phyloP scores from a whole-genome alignment of 2,888 invertebrate genomes.

The Folsomia candida region DNA sequence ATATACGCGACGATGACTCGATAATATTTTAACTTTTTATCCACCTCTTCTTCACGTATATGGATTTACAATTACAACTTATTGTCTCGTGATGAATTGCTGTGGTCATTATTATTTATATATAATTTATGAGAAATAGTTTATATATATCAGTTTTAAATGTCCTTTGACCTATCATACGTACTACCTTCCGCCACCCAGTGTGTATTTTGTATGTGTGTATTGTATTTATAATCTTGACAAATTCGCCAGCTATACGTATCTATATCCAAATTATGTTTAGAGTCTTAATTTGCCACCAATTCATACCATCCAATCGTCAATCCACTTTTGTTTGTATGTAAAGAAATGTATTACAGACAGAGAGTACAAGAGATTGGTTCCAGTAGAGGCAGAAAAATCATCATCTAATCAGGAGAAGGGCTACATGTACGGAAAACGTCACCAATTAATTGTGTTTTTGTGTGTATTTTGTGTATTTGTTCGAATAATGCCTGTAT shows the following conservation, averaged over 20 bases:
- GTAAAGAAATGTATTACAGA: not conserved
- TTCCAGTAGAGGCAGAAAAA: not conserved
- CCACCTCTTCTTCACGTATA: not conserved
- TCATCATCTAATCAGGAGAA: not conserved
- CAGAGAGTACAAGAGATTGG: not conserved
- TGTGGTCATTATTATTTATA: not conserved
- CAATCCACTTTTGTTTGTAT: too few species aligned
- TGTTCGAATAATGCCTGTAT: not conserved
- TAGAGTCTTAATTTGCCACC: too few species aligned
- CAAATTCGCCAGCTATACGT: too few species aligned
- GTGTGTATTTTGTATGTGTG: too few species aligned
- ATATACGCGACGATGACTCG: too few species aligned
- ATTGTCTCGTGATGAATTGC: conserved; percentile 4
- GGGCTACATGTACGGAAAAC: too few species aligned
- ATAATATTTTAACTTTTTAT: too few species aligned
- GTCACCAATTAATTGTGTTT: not conserved
- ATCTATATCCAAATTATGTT: too few species aligned
- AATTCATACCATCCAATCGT: too few species aligned
- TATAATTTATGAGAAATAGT: not conserved
- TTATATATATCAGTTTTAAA: not conserved
- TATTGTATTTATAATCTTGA: too few species aligned
- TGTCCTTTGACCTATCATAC: not conserved
- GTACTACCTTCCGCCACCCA: too few species aligned
- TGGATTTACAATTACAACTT: not conserved
- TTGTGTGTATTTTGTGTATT: too few species aligned